Conservation (phyloP, 2,113 vertebrate species). For the Strigops habroptila region DNA sequence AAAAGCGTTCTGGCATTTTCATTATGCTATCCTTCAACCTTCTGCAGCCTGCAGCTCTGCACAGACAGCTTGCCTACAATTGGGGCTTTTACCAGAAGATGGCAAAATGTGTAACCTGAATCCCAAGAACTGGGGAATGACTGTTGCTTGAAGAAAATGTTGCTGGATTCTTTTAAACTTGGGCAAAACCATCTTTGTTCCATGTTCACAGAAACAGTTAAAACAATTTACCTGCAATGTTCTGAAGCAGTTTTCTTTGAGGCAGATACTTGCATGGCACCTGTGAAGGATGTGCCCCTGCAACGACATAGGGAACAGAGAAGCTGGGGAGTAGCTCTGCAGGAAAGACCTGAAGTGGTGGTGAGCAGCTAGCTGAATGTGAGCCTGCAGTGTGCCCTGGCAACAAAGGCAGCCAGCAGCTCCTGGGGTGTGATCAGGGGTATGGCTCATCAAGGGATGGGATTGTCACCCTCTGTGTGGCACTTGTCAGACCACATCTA, state of each 20-base stretch:
- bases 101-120: background rate
- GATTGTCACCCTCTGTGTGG: background rate
- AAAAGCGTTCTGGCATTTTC: background rate
- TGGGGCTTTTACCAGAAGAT: background rate
- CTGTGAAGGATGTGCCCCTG: background rate
- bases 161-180: background rate
- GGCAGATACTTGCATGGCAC: background rate
- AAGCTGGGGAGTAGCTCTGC: background rate
- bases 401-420: background rate
- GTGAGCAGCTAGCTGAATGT: background rate
- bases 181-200: background rate
- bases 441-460: too few relatives aligned
- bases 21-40: background rate
- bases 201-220: background rate
- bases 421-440: background rate
- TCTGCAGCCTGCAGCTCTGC: constrained; percentile 1
- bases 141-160: background rate
- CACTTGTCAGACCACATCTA: background rate
- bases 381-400: background rate
- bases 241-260: background rate
- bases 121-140: background rate
- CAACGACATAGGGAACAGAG: rapidly evolving
- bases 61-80: background rate
- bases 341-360: background rate
- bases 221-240: background rate